These are phyloP conservation scores for Galeruca laticollis DNA, from an alignment of 2,888 invertebrate genomes.

Conservation along the genomic window DNA sequence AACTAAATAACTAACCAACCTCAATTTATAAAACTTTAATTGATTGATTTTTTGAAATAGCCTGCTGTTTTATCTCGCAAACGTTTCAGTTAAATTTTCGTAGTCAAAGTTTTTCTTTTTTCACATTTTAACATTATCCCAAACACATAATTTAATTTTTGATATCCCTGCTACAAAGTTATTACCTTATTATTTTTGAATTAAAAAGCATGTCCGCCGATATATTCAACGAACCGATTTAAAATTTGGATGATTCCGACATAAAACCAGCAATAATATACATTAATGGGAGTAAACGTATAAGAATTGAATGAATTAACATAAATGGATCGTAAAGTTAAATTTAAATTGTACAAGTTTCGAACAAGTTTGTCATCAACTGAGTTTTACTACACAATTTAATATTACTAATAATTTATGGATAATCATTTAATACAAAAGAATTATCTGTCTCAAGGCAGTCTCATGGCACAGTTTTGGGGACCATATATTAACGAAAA, in stretches of 20 bases:
- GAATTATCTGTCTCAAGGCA: too few species aligned
- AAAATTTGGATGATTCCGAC: background rate
- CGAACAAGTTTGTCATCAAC: background rate
- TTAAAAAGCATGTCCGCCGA: background rate
- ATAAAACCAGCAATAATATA: background rate
- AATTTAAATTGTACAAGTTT: background rate
- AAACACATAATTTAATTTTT: background rate
- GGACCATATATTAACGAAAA: too few species aligned
- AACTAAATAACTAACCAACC: too few species aligned
- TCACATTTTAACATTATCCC: background rate
- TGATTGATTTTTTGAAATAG: too few species aligned
- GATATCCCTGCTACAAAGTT: background rate
- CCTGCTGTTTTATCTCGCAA: too few species aligned
- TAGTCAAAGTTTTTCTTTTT: too few species aligned
- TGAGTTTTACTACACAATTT: too few species aligned
- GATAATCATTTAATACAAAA: too few species aligned
- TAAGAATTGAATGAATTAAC: constrained; percentile 1
- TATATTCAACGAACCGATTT: background rate
- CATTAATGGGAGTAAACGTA: background rate
- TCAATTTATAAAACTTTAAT: too few species aligned
- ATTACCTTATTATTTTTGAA: background rate
- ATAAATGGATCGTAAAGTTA: constrained; percentile 1
- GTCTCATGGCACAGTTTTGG: too few species aligned
- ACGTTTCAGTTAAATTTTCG: too few species aligned
- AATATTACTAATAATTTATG: too few species aligned